phyloP scores from a whole-genome alignment of 2,113 vertebrate species.

The Rhinolophus sinicus region DNA sequence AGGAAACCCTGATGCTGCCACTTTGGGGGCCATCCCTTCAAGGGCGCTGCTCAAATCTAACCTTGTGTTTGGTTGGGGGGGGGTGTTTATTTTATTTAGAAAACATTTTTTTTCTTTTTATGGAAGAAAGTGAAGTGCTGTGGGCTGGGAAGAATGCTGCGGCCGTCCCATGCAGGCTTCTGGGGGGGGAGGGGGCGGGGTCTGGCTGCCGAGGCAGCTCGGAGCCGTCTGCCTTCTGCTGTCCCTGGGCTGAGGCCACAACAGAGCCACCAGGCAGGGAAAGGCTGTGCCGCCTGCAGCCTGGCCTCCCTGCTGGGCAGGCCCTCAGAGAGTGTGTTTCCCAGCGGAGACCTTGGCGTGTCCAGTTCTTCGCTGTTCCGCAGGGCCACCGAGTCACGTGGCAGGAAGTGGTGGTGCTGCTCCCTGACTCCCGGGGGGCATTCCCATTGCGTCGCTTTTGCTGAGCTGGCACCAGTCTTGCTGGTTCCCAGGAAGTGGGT shows the following conservation, averaged over 20 bases:
- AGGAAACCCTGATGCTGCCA: not conserved
- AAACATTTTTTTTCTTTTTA: conserved; percentile 64
- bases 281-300: not conserved
- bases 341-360: not conserved
- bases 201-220: not conserved
- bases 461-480: not conserved
- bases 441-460: rapidly evolving
- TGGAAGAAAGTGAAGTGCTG: conserved; percentile 56
- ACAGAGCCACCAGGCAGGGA: not conserved
- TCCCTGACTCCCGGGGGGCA: not conserved
- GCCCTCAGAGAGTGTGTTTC: not conserved
- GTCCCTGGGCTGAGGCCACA: not conserved
- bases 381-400: rapidly evolving
- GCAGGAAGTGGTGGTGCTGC: not conserved
- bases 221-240: not conserved
- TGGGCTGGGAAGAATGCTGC: conserved; percentile 20
- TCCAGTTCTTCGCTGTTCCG: not conserved
- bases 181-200: not conserved
- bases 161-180: not conserved
- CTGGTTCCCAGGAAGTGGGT: not conserved
- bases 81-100: conserved; percentile 64
- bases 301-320: not conserved
- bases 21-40: not conserved
- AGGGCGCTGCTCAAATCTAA: not conserved
- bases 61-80: not conserved